Conservation (phyloP, 35 echinoderm and acorn worm species). For the Ophiothrix spiculata region DNA sequence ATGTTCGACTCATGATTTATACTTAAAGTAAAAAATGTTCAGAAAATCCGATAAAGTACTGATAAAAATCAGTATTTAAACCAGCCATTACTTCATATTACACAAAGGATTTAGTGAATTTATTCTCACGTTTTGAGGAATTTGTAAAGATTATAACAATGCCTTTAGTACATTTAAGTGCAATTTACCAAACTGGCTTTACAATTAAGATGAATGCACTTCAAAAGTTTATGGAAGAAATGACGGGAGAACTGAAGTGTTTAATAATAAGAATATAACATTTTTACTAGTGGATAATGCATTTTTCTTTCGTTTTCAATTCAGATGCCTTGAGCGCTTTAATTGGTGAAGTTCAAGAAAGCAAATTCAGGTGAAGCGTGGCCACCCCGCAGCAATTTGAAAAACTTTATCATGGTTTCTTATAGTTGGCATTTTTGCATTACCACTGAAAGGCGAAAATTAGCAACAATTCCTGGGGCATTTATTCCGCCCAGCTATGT, state of each 20-base stretch:
- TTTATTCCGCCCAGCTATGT: not conserved
- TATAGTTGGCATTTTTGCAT: not conserved
- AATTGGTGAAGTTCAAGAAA: not conserved
- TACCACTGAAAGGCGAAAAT: not conserved
- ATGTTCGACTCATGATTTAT: not conserved
- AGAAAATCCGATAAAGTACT: too few species aligned
- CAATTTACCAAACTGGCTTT: too few species aligned
- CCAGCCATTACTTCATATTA: too few species aligned
- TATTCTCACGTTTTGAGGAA: too few species aligned
- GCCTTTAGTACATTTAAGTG: too few species aligned
- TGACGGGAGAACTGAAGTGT: too few species aligned
- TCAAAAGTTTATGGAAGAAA: too few species aligned
- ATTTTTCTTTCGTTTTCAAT: not conserved
- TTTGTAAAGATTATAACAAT: too few species aligned
- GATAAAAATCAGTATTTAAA: too few species aligned
- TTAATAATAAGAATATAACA: constrained; percentile 14
- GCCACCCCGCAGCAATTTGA: not conserved
- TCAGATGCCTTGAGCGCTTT: not conserved
- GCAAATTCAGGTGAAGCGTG: not conserved
- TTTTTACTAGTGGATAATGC: not conserved
- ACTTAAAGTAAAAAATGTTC: not conserved
- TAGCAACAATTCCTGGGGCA: not conserved
- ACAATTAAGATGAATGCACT: too few species aligned
- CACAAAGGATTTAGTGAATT: too few species aligned
- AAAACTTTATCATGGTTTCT: not conserved